Evolutionary conservation across 1,140 invertebrate species (phyloP), one percentile per base, ranked within the genome.

Genomic region (Ericerus pela): DNA sequence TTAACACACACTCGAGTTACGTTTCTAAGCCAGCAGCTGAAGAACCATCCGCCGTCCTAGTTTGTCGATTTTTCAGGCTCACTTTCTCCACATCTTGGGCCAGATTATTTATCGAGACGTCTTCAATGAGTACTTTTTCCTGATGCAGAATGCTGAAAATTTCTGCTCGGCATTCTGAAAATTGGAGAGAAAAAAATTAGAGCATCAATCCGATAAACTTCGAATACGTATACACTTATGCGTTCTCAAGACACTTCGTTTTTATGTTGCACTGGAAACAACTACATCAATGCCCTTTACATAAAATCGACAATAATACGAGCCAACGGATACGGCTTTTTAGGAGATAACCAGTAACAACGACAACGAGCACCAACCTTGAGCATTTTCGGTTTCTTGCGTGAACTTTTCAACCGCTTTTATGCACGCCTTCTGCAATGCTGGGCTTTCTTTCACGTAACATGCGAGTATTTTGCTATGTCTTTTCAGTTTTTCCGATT

Each of bases 391-490:
- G 26, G 10, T 24, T 24, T 47, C 41, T 47, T 47, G 22, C 14
- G 26, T 24, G 26, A 47, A 47, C 10, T 10, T 24, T 3, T 47
- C 41, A 10, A 47, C 20, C 10, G 41, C 41, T 47, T 47, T 24
- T 18, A 47, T 24, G 14, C 41, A 47, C 10, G 16, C 26, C 26
- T 24, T 47, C 41, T 47, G 41, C 41, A 24, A 47, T 22, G 20
- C 20, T 12, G 10, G 41, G 14, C 20, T 47, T 12, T 47, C 41
- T 47, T 47, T 47, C 12, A 47, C 41, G 41, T 47, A 47, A 16
- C 41, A 47, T 5, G 20, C 41, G 41, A 47, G 41, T 47, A 47
- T 47, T 47, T 47, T 47, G 16, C 41, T 5, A 24, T 47, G 41
- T 47, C 41, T 47, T 24, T 47, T 47, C 3, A 47, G 3, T 16